Evolutionary conservation across 2,888 invertebrate genomes (phyloP).

Genomic region (Branchipolynoe longqiensis): DNA sequence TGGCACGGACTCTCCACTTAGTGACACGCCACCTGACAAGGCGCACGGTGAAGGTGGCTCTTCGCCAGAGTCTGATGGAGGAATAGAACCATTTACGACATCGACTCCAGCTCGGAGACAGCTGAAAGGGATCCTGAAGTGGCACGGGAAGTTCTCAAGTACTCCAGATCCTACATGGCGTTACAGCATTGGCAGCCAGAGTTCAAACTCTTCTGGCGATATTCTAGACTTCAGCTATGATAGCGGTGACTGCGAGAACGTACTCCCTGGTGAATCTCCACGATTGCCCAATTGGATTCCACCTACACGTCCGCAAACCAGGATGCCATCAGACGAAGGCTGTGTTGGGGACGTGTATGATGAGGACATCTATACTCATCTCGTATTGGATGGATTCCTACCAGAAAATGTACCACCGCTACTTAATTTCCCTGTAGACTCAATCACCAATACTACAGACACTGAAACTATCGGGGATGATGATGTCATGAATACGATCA

Average conservation of each 20-base stretch:
- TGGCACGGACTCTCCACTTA: neutral
- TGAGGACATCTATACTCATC: constrained; percentile 16
- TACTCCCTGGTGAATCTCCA: constrained; percentile 27
- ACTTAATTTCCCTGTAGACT: neutral
- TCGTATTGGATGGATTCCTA: constrained; percentile 22
- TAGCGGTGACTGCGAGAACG: constrained; percentile 73
- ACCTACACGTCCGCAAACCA: neutral
- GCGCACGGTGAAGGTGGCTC: constrained; percentile 6
- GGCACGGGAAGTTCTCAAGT: constrained; percentile 63
- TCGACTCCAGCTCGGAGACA: constrained; percentile 47
- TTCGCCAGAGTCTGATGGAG: constrained; percentile 27
- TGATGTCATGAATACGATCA: constrained; percentile 50
- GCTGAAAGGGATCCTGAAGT: constrained; percentile 74
- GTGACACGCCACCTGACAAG: neutral
- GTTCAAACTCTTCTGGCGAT: constrained; percentile 80
- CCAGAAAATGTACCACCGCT: constrained; percentile 54
- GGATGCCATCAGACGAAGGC: constrained; percentile 29
- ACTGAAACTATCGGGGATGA: neutral
- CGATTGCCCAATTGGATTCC: constrained; percentile 32
- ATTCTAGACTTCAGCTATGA: constrained; percentile 80
- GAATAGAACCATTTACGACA: neutral
- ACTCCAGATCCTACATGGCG: constrained; percentile 73
- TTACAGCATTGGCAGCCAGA: constrained; percentile 76
- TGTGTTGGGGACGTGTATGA: constrained; percentile 40
- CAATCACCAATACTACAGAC: neutral